A percentile compares a stretch with the other conserved stretches of the same genome.
Evolutionary conservation across 1,140 invertebrate species (phyloP).

Genomic region (Trialeurodes vaporariorum): DNA sequence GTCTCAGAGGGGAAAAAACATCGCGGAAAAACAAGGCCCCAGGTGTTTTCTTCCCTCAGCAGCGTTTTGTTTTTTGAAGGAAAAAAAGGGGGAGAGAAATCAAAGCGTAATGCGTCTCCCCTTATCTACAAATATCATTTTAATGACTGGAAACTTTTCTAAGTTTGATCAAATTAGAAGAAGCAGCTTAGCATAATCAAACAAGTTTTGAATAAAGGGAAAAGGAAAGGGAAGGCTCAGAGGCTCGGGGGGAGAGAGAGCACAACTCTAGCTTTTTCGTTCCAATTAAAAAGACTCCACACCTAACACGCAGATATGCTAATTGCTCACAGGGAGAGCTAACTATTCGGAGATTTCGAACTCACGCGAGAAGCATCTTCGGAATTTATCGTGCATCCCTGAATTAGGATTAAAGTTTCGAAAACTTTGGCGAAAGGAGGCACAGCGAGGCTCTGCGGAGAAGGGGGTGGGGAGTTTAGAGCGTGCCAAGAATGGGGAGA

Average conservation of each 20-base stretch:
- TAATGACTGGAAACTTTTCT: too few relatives aligned
- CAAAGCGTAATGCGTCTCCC: too few relatives aligned
- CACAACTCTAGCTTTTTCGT: background rate
- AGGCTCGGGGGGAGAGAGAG: background rate
- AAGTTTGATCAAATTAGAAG: too few relatives aligned
- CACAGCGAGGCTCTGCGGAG: background rate
- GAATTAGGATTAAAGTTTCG: too few relatives aligned
- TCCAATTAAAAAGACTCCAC: background rate
- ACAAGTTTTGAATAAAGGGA: too few relatives aligned
- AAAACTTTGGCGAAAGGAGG: background rate
- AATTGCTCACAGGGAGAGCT: background rate
- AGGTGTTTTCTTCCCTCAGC: too few relatives aligned
- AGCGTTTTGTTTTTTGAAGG: too few relatives aligned
- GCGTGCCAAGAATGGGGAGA: background rate
- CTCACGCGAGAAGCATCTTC: background rate
- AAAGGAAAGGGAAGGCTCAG: background rate
- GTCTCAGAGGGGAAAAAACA: too few relatives aligned
- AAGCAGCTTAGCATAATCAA: too few relatives aligned
- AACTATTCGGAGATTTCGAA: background rate
- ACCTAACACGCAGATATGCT: background rate
- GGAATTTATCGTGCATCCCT: background rate
- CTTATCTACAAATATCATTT: too few relatives aligned
- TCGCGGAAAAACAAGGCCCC: too few relatives aligned
- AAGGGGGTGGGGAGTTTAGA: conserved; percentile 1
- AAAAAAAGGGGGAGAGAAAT: too few relatives aligned